phyloP scores from a whole-genome alignment of 2,113 vertebrate genomes.

The Fulica atra region DNA sequence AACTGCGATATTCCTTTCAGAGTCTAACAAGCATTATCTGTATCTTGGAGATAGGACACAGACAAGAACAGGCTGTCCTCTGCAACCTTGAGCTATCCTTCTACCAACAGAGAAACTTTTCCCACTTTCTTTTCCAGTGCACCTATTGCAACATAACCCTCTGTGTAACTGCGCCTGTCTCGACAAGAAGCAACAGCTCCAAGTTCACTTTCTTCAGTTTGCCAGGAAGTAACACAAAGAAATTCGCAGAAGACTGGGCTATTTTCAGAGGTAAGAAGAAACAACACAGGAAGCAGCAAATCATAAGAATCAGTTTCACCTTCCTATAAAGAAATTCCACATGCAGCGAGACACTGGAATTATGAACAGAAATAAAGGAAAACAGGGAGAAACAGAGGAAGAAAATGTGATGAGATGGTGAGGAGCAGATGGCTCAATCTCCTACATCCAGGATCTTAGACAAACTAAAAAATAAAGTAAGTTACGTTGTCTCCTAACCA shows the following conservation, averaged over 20 bases:
- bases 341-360: neutral
- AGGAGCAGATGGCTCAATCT: rapidly evolving
- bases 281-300: slow-evolving; percentile 13
- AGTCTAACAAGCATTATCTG: neutral
- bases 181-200: neutral
- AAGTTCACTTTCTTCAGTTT: neutral
- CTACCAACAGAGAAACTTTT: neutral
- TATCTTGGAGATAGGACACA: neutral
- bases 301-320: slow-evolving; percentile 2
- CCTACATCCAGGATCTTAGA: too few species aligned
- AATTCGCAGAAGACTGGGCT: neutral
- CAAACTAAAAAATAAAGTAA: neutral
- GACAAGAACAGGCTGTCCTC: neutral
- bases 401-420: neutral
- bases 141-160: rapidly evolving
- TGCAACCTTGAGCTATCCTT: neutral
- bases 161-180: neutral
- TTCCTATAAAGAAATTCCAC: slow-evolving; percentile 14
- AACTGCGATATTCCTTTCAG: neutral
- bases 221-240: neutral
- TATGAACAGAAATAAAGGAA: neutral
- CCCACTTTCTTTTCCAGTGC: neutral
- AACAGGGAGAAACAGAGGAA: neutral
- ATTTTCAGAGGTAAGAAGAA: slow-evolving; percentile 12
- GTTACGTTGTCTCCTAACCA: neutral